Evolutionary conservation across 2,113 vertebrate species (phyloP).

Genomic region (Etheostoma cragini): DNA sequence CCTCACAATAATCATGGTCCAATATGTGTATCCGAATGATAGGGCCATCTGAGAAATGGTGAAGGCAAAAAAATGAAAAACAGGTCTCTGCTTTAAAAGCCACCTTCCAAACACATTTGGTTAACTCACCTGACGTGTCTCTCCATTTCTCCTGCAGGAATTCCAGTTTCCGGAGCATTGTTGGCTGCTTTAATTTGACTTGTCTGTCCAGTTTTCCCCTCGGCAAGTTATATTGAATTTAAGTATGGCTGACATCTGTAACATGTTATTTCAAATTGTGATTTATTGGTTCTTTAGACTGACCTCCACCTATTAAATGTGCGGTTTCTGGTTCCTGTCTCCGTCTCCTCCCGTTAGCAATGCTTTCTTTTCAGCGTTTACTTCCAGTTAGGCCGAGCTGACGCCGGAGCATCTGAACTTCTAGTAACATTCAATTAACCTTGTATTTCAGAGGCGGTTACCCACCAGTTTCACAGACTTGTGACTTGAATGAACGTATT

Average conservation of each 20-base stretch:
- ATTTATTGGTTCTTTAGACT: slow-evolving; percentile 38
- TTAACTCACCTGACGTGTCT: slow-evolving; percentile 46
- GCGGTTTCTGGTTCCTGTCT: slow-evolving; percentile 52
- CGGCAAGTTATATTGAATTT: slow-evolving; percentile 44
- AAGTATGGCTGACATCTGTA: slow-evolving; percentile 40
- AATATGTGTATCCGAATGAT: neutral
- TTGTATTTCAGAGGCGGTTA: slow-evolving; percentile 69
- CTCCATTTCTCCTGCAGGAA: slow-evolving; percentile 55
- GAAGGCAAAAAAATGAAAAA: neutral
- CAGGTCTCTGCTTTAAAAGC: slow-evolving; percentile 14
- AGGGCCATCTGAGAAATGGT: neutral
- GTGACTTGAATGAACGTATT: slow-evolving; percentile 43
- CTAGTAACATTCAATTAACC: slow-evolving; percentile 53
- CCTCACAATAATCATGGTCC: neutral
- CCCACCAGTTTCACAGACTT: slow-evolving; percentile 35
- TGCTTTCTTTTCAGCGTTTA: slow-evolving; percentile 63
- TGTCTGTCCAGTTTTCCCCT: slow-evolving; percentile 38
- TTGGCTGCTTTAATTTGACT: slow-evolving; percentile 53
- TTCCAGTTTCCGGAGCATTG: slow-evolving; percentile 15
- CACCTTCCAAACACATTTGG: slow-evolving; percentile 17
- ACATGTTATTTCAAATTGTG: slow-evolving; percentile 44
- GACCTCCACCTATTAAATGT: slow-evolving; percentile 56
- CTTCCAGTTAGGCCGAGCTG: slow-evolving; percentile 26
- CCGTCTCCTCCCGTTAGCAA: slow-evolving; percentile 20
- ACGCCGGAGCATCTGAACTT: slow-evolving; percentile 28